phyloP scores from a whole-genome alignment of 2,888 invertebrate genomes.

The Temnothorax ravouxi region DNA sequence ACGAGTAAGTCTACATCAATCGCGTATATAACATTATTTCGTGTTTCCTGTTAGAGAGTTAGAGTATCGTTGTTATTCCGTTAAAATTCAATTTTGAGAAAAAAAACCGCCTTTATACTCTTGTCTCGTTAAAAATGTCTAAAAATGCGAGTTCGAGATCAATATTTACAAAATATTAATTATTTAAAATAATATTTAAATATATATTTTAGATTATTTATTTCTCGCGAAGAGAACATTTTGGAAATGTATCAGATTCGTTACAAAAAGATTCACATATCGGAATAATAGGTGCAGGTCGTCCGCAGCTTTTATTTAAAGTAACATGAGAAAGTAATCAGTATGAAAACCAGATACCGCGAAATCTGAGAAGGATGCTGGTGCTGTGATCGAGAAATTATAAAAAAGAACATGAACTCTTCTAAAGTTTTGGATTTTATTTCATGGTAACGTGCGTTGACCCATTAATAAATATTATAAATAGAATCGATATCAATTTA shows the following conservation, averaged over 20 bases:
- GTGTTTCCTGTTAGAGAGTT: neutral
- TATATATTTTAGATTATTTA: neutral
- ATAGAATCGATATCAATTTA: neutral
- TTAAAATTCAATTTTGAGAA: neutral
- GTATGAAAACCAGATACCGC: conserved; percentile 6
- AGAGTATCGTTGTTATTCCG: neutral
- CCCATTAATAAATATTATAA: neutral
- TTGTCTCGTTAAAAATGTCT: neutral
- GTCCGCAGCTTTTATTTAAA: conserved; percentile 10
- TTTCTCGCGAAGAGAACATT: neutral
- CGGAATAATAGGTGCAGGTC: neutral
- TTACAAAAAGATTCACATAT: neutral
- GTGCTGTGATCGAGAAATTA: conserved; percentile 15
- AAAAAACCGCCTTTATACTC: neutral
- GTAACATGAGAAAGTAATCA: conserved; percentile 35
- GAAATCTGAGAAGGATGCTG: conserved; percentile 14
- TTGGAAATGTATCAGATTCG: neutral
- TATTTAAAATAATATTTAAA: neutral
- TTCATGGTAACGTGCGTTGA: neutral
- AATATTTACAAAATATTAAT: neutral
- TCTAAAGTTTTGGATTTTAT: neutral
- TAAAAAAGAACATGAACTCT: neutral
- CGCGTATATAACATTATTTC: neutral
- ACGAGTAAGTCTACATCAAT: neutral
- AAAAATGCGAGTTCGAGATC: neutral